Evolutionary conservation across 2,113 vertebrate species (phyloP), one percentile per base, ranked within the genome.

Genomic region (Carassius gibelio): DNA sequence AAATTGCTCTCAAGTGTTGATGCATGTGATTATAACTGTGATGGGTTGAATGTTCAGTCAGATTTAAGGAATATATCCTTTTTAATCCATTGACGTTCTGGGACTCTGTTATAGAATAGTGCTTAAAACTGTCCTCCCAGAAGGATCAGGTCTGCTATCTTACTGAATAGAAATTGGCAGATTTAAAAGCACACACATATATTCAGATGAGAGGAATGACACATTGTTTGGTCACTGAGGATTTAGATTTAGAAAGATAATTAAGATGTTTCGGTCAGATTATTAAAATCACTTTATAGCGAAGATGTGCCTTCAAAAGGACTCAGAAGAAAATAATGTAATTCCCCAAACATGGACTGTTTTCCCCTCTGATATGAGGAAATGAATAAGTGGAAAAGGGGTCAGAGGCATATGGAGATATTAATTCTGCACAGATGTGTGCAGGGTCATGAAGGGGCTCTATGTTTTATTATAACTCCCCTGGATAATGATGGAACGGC

Each of bases 221-320:
- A 75, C 48, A 85, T 66, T 75, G 84, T 83, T 69, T 72, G 81
- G 48, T 52, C 21, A 66, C 50, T 6, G 15, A 68, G 59, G 86
- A 81, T 77, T 86, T 72, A 82, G 75, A 87, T 79, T 42, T 34
- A 30, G 62, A 76, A 64, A 75, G 64, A 86, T 84, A 82, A 86
- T 87, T 82, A 87, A 82, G 68, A 78, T 50, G 64, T 68, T 82
- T 59, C 55, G 14, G 52, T 71, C 26, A 82, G 78, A 82, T 88
- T 78, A 89, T 87, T 87, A 86, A 89, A 87, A 77, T 83, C 83
- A n/a, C 42, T 75, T 48, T 30, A 19, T 80, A 79, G 19, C 10
- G 57, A 71, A 57, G 15, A 84, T 72, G 38, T 89, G 55, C 30
- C 45, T 81, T 71, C 30, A 82, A 87, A 82, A 66, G 36, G 72